Evolutionary conservation across 2,888 invertebrate species (phyloP), one percentile per base, ranked within the genome.

Genomic region (Tuta absoluta): DNA sequence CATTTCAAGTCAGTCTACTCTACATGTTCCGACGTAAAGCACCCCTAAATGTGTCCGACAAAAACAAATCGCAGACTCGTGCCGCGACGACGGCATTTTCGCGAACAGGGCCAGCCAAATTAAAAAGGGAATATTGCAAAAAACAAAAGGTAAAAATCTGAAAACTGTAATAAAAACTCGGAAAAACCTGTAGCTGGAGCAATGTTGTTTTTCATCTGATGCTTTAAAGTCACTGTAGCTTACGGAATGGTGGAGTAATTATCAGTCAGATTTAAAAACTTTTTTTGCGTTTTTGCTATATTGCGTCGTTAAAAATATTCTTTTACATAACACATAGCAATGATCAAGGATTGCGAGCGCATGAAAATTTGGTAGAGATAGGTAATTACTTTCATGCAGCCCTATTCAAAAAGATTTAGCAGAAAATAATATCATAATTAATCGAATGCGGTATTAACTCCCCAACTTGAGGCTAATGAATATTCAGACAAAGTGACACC

Each of bases 401-500:
- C 14, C 41, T 41, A 41, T 21, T 21, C 41, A 23, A 41, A 59
- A 59, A 41, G n/a, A 41, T 17, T 59, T 41, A 21, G 41, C 19
- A 10, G 73, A 75, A 75, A 80, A 78, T 76, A 80, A 78, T 76
- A 76, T 76, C 74, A 71, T 69, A 76, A 74, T 76, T 79, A 79
- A 79, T 77, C 80, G 76, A 75, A 79, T 79, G 75, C 75, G 77
- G 79, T 79, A 81, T 81, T 79, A 81, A 79, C 79, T 79, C 72
- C 73, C 69, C 75, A 76, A 72, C 77, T 72, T 70, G 66, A 69
- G 74, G 71, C 75, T 84, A 76, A 84, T 88, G 86, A 88, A 88
- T 89, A 88, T 89, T 86, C 87, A 87, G 71, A 72, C 72, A 67
- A 76, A 79, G 77, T 79, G 82, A 84, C 84, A 84, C 80, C 80